Percentiles rank a stretch among this genome's conserved stretches.
Conservation (phyloP, 1,140 invertebrate species). For the Anagrus nilaparvatae region DNA sequence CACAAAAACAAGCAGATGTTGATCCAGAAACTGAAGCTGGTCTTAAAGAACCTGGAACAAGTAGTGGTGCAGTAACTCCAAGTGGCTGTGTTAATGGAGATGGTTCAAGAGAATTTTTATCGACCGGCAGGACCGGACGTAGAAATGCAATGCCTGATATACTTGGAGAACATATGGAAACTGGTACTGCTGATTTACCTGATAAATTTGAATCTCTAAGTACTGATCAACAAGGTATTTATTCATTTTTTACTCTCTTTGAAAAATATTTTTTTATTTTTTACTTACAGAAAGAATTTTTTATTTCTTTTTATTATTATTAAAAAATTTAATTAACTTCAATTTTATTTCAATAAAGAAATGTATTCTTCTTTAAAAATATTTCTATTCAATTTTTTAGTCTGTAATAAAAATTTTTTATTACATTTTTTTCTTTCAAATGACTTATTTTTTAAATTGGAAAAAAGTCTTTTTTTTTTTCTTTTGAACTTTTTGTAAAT, state of each 20-base stretch:
- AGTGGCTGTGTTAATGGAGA: slow-evolving; percentile 30
- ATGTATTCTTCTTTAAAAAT: too few relatives aligned
- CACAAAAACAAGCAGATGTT: slow-evolving; percentile 28
- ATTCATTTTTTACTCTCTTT: too few relatives aligned
- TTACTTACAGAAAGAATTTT: too few relatives aligned
- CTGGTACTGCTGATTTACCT: slow-evolving; percentile 60
- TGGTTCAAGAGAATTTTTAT: slow-evolving; percentile 56
- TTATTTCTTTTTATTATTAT: too few relatives aligned
- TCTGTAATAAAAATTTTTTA: slow-evolving; percentile 3
- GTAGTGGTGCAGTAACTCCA: slow-evolving; percentile 26
- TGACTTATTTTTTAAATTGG: neutral
- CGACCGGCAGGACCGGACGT: slow-evolving; percentile 65
- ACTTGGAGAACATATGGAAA: slow-evolving; percentile 49
- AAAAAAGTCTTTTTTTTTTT: neutral
- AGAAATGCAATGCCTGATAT: slow-evolving; percentile 73
- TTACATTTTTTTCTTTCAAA: neutral
- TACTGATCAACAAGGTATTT: too few relatives aligned
- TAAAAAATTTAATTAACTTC: neutral
- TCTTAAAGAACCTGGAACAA: slow-evolving; percentile 17
- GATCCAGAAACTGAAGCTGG: slow-evolving; percentile 34
- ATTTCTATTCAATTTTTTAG: slow-evolving; percentile 4
- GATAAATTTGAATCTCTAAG: slow-evolving; percentile 53
- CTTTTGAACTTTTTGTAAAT: neutral
- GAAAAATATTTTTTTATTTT: too few relatives aligned
- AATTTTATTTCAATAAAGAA: too few relatives aligned